Evolutionary conservation across 2,113 vertebrate species (phyloP), one percentile per base, ranked within the genome.

Genomic region (Lycaon pictus): DNA sequence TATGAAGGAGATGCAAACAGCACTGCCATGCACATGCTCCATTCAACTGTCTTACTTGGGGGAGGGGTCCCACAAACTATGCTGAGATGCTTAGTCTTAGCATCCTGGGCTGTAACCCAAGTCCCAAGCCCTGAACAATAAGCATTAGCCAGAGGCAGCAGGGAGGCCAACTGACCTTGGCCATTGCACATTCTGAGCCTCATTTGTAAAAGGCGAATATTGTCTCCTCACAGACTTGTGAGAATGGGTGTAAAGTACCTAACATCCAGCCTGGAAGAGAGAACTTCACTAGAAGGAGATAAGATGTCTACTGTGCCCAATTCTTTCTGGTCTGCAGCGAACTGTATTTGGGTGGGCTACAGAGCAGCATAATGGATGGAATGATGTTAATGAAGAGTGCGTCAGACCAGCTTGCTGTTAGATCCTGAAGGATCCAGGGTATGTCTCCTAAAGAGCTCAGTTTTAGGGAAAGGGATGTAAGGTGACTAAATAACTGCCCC

Each of bases 301-400:
- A 72, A 35, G 43, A 79, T 5, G 8, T 62, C 22, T 3, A 0
- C 5, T 25, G 7, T 43, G 43, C 29, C 53, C 9, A 90, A 48
- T 53, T 22, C 72, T 69, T 58, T 29, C 37, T 22, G 35, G 23
- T 16, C 27, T 0, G 22, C 8, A 51, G 19, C n/a, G 5, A 25
- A 60, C 0, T 23, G 71, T 16, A 12, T 27, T 51, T 69, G 32
- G 2, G n/a, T 12, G 20, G 2, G 1, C 7, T 11, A 0, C 1
- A 51, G 27, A 2, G 4, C 32, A n/a, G 13, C 4, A 4, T 2
- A 25, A 25, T 9, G 22, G 67, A 29, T 22, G 35, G 8, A 17
- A 13, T 2, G 4, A 29, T 20, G 20, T 5, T n/a, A 48, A 56
- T 0, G 2, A 53, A 82, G 53, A 58, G 23, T 17, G 16, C 7